Evolutionary conservation across 2,113 vertebrate genomes (phyloP).

Genomic region (Lophochroa leadbeateri): DNA sequence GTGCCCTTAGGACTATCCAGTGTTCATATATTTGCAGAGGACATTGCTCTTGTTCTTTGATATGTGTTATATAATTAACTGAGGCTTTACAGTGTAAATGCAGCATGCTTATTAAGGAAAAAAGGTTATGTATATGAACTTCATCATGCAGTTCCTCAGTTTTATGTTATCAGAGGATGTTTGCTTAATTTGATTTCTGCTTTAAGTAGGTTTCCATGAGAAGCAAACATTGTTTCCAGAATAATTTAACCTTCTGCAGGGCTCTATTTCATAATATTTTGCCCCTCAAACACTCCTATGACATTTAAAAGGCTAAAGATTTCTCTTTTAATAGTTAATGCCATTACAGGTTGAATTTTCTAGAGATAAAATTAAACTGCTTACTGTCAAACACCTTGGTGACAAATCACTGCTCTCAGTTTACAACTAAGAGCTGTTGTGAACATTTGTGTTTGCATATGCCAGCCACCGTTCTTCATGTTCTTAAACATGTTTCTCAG

Average conservation of each 20-base stretch:
- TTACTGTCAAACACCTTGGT: not conserved
- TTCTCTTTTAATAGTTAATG: not conserved
- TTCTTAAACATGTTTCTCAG: not conserved
- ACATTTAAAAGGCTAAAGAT: not conserved
- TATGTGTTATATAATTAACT: not conserved
- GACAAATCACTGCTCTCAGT: not conserved
- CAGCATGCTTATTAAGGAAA: not conserved
- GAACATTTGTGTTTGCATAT: not conserved
- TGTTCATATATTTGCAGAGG: not conserved
- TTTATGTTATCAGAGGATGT: not conserved
- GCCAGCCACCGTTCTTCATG: not conserved
- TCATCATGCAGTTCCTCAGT: not conserved
- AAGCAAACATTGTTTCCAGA: not conserved
- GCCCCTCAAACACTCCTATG: not conserved
- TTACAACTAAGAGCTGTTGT: not conserved
- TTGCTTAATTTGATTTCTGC: not conserved
- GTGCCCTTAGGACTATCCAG: rapidly evolving
- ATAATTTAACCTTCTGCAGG: not conserved
- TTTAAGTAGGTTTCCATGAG: not conserved
- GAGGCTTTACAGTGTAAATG: not conserved
- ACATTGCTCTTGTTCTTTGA: not conserved
- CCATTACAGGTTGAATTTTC: not conserved
- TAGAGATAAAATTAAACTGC: not conserved
- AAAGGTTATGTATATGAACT: not conserved
- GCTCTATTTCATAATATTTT: not conserved